A percentile compares a stretch with the other conserved stretches of the same genome.
These are phyloP conservation scores for Pollachius pollachius DNA, from an alignment of 2,113 vertebrate genomes.

Conservation along the genomic window DNA sequence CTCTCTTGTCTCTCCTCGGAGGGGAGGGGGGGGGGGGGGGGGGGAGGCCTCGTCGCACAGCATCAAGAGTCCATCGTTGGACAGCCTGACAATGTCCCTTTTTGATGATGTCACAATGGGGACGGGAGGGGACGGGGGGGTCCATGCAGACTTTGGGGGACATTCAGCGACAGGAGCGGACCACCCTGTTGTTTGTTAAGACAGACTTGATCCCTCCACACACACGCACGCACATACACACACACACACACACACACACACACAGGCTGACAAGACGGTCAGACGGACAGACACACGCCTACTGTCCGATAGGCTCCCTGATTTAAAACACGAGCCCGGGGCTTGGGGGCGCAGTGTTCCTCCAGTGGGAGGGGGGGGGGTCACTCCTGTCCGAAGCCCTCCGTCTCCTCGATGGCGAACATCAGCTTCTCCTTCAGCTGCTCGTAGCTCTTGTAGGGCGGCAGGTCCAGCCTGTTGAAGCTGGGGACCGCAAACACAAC, in stretches of 20 bases:
- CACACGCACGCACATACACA: too few species aligned
- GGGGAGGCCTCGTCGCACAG: too few species aligned
- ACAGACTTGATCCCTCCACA: neutral
- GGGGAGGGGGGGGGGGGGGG: too few species aligned
- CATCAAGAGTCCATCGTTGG: too few species aligned
- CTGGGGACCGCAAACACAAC: constrained; percentile 57
- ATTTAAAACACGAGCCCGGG: neutral
- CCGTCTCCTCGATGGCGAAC: constrained; percentile 98
- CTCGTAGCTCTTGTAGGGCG: constrained; percentile 97
- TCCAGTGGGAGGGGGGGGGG: neutral
- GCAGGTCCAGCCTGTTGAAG: constrained; percentile 96
- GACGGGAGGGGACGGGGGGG: constrained; percentile 16
- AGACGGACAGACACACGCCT: constrained; percentile 17
- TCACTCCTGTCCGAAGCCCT: constrained; percentile 97
- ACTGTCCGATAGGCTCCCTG: neutral
- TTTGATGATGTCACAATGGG: neutral
- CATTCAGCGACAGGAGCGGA: constrained; percentile 44
- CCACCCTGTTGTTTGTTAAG: constrained; percentile 26
- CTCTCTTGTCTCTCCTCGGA: too few species aligned
- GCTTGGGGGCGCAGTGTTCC: too few species aligned
- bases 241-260: neutral
- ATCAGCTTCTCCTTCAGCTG: constrained; percentile 96
- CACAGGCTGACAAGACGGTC: constrained; percentile 6
- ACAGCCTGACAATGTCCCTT: too few species aligned
- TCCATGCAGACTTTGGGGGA: constrained; percentile 38